These are phyloP conservation scores for Prionailurus bengalensis DNA, from an alignment of 2,113 vertebrate genomes.

Conservation along the genomic window DNA sequence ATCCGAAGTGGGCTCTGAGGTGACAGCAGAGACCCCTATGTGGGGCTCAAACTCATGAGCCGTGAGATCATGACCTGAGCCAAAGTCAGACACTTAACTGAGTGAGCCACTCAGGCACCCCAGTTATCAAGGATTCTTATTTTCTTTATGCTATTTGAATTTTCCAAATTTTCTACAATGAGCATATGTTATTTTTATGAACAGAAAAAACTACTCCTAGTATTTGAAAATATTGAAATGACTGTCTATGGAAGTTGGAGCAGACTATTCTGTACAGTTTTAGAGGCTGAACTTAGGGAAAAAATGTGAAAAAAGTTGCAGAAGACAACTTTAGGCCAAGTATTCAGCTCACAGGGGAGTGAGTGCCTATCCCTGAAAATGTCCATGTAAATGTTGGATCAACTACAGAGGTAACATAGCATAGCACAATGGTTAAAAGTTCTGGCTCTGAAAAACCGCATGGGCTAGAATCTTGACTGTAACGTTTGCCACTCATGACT, in stretches of 20 bases:
- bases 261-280: neutral
- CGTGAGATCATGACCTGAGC: too few species aligned
- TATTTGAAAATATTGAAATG: slow-evolving; percentile 59
- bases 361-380: neutral
- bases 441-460: neutral
- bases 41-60: too few species aligned
- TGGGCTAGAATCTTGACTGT: neutral
- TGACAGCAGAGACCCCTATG: too few species aligned
- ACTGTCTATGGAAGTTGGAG: neutral
- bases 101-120: neutral
- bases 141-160: slow-evolving; percentile 23
- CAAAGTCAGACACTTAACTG: too few species aligned
- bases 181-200: slow-evolving; percentile 63
- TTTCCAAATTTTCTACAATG: slow-evolving; percentile 52
- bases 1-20: too few species aligned
- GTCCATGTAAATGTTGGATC: neutral
- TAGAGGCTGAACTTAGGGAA: neutral
- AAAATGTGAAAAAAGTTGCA: neutral
- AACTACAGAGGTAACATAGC: neutral
- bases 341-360: neutral
- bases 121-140: slow-evolving; percentile 23
- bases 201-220: slow-evolving; percentile 11
- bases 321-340: neutral
- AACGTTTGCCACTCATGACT: neutral
- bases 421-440: neutral